Base-by-base conservation (phyloP, 2,113 vertebrate species). In the Girardinichthys multiradiatus region DNA sequence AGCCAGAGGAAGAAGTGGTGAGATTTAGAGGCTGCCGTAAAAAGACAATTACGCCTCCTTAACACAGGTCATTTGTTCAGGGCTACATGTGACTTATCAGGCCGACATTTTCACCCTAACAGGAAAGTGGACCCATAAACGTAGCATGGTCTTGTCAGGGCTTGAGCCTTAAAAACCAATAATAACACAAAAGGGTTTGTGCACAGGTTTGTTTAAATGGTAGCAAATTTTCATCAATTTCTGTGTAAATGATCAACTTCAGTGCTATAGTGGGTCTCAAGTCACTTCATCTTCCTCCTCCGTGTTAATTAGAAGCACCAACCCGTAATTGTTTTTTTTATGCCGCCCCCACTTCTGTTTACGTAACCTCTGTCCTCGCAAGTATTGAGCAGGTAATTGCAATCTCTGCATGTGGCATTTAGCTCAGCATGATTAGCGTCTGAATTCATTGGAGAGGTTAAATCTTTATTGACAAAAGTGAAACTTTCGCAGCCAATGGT, bases 21-120 rank as follows among this genome's bases (percentile, higher is more conserved):
- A 78, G 90, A 93, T 92, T 88, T 91, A 92, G 79, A 90, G 84
- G 59, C 68, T 62, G 63, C 76, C 77, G 85, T 92, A 89, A 90
- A 93, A 91, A 92, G 71, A 91, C 89, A 92, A 93, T 93, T 93
- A 94, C 70, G 69, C 87, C 84, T 88, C 72, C 81, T 94, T 90
- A 91, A 91, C 90, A 85, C 90, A 90, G 92, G 91, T 91, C 92
- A 84, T 85, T 77, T 83, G 92, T 91, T 94, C 90, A 92, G 70
- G 76, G 90, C 82, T 77, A 80, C 85, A 80, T 80, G 76, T 66
- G 85, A 74, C 88, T 89, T 84, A 86, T 86, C 80, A 72, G 77
- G 67, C 66, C 0, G 21, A 68, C 35, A 78, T 83, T 77, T 90
- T 91, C 82, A 74, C 77, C 90, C 80, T 68, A 76, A 80, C 73